These are phyloP conservation scores for Periparus ater DNA, from an alignment of 2,797 vertebrate species.

Conservation along the genomic window DNA sequence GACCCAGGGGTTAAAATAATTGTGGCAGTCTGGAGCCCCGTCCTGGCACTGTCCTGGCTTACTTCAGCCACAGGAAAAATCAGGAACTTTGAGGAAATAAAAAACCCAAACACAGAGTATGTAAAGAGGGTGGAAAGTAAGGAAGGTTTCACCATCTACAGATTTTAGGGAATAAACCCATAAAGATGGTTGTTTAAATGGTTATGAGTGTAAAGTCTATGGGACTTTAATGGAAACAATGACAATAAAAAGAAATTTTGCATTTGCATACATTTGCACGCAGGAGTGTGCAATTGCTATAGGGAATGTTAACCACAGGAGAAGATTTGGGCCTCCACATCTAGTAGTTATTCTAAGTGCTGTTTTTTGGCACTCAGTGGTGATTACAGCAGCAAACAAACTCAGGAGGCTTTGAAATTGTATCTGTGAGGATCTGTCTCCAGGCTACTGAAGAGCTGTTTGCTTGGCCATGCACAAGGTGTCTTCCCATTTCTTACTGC, in stretches of 20 bases:
- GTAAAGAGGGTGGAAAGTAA: neutral
- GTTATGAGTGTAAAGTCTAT: neutral
- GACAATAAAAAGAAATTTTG: neutral
- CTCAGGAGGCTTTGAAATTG: neutral
- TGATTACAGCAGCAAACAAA: neutral
- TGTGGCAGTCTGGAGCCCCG: neutral
- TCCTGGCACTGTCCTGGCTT: neutral
- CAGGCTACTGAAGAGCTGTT: neutral
- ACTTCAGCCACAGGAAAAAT: neutral
- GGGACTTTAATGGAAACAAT: neutral
- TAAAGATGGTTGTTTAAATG: neutral
- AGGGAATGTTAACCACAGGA: neutral
- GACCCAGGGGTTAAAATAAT: neutral
- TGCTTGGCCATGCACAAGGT: neutral
- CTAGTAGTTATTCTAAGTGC: neutral
- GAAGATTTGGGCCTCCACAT: neutral
- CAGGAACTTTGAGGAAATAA: neutral
- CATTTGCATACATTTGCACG: neutral
- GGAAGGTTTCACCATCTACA: neutral
- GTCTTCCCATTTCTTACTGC: neutral
- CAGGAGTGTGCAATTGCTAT: neutral
- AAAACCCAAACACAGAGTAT: neutral
- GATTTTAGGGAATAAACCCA: neutral
- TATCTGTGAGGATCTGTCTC: neutral
- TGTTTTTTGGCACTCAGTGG: neutral